Percentiles rank a stretch among this genome's conserved stretches.
Evolutionary conservation across 2,888 invertebrate species (phyloP).

Genomic region (Nematopogon swammerdamellus): DNA sequence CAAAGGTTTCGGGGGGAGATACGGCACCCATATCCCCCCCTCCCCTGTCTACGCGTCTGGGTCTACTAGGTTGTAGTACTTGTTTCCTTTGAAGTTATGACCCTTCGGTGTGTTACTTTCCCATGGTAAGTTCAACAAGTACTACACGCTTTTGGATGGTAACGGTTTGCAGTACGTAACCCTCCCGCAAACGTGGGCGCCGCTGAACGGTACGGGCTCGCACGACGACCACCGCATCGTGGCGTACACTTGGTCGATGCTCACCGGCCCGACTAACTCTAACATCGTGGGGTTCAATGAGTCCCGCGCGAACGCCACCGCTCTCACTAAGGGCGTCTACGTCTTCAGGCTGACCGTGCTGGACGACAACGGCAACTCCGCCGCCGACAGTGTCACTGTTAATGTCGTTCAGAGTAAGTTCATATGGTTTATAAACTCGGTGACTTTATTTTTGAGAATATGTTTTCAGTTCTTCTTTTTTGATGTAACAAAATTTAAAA

Average conservation of each 20-base stretch:
- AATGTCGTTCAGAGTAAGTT: constrained; percentile 82
- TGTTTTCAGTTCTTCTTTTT: too few species aligned
- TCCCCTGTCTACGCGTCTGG: too few species aligned
- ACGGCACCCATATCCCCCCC: too few species aligned
- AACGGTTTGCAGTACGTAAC: constrained; percentile 64
- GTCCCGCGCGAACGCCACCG: constrained; percentile 73
- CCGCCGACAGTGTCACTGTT: constrained; percentile 66
- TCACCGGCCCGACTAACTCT: constrained; percentile 65
- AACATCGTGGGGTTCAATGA: constrained; percentile 52
- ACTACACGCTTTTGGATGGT: background rate
- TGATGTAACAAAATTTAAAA: too few species aligned
- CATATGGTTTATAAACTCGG: too few species aligned
- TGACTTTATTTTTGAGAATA: too few species aligned
- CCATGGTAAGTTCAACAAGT: too few species aligned
- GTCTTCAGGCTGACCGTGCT: constrained; percentile 76
- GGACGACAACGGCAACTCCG: constrained; percentile 82
- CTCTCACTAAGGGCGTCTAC: constrained; percentile 81
- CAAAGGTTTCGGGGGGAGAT: too few species aligned
- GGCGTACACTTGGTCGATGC: constrained; percentile 80
- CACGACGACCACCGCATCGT: constrained; percentile 81
- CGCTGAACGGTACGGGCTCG: constrained; percentile 77
- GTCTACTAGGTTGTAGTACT: too few species aligned
- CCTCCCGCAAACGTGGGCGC: constrained; percentile 77
- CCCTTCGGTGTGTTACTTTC: too few species aligned
- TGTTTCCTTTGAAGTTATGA: too few species aligned